A percentile compares a stretch with the other conserved stretches of the same genome.
phyloP scores from a whole-genome alignment of 2,888 invertebrate genomes.

The Harmothoe impar region DNA sequence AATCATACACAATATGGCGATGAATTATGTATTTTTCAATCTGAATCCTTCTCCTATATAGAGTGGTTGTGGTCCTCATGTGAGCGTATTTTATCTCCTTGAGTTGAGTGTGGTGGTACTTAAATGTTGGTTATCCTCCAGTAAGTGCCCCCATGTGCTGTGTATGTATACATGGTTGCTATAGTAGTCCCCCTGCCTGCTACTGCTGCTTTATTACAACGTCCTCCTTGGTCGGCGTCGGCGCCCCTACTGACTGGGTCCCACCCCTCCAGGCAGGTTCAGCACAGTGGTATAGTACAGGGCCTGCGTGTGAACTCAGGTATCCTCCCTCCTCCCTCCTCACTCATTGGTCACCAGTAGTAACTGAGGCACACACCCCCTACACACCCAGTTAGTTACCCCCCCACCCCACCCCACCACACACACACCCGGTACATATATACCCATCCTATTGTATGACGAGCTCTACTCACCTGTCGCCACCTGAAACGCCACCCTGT shows the following conservation, averaged over 20 bases:
- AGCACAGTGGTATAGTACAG: background rate
- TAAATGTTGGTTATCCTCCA: no score
- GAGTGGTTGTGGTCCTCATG: no score
- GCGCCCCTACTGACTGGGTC: constrained; percentile 5
- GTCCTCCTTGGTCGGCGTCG: background rate
- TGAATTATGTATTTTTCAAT: no score
- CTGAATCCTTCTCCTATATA: no score
- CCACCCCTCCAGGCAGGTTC: background rate
- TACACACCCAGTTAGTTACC: background rate
- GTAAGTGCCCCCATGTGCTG: background rate
- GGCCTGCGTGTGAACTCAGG: no score
- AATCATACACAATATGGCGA: no score
- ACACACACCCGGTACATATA: background rate
- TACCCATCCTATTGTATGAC: constrained; percentile 24
- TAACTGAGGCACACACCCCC: background rate
- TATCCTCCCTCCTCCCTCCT: no score
- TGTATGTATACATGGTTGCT: background rate
- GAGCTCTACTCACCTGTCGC: background rate
- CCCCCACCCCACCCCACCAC: background rate
- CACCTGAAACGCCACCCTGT: background rate
- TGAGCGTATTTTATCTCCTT: no score
- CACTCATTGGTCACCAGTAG: background rate
- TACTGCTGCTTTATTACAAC: background rate
- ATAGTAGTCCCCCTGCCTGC: background rate
- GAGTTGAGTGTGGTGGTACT: no score